Percentiles rank a stretch among this genome's conserved stretches.
Evolutionary conservation across 1,140 invertebrate genomes (phyloP).

Genomic region (Neodiprion virginianus): DNA sequence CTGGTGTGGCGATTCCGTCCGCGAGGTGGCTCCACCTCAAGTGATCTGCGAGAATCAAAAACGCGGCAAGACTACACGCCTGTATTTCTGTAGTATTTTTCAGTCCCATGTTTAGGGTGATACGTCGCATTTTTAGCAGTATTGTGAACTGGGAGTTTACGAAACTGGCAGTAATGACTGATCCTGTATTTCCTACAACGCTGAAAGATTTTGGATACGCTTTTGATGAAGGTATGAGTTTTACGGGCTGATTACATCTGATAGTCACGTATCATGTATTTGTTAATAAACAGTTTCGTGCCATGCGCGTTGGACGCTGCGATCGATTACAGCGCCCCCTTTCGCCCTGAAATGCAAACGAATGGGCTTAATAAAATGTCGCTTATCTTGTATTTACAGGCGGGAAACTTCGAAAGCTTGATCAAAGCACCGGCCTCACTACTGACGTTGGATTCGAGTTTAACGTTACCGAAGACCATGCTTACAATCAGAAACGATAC

Average conservation of each 20-base stretch:
- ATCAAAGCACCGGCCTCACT: slow-evolving; percentile 53
- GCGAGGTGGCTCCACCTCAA: too few relatives aligned
- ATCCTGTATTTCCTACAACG: slow-evolving; percentile 39
- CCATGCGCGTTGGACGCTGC: slow-evolving; percentile 9
- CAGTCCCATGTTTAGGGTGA: too few relatives aligned
- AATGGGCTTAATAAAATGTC: slow-evolving; percentile 15
- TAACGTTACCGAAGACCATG: slow-evolving; percentile 65
- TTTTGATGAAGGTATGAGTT: slow-evolving; percentile 56
- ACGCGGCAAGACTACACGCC: too few relatives aligned
- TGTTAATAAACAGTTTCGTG: neutral
- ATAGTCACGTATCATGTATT: slow-evolving; percentile 1
- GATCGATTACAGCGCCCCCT: neutral
- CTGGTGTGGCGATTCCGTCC: too few relatives aligned
- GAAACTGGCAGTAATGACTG: slow-evolving; percentile 25
- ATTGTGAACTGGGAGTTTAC: too few relatives aligned
- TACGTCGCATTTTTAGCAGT: too few relatives aligned
- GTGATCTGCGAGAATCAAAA: too few relatives aligned
- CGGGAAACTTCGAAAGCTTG: slow-evolving; percentile 67
- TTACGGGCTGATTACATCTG: slow-evolving; percentile 16
- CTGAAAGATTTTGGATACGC: slow-evolving; percentile 57
- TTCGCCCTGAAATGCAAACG: neutral
- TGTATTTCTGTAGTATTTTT: too few relatives aligned
- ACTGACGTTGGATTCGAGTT: slow-evolving; percentile 69
- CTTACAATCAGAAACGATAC: slow-evolving; percentile 74
- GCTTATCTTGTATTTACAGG: slow-evolving; percentile 46